Percentiles rank a stretch among this genome's conserved stretches.
Evolutionary conservation across 2,797 vertebrate species (phyloP).

Genomic region (Poeciliopsis infans): DNA sequence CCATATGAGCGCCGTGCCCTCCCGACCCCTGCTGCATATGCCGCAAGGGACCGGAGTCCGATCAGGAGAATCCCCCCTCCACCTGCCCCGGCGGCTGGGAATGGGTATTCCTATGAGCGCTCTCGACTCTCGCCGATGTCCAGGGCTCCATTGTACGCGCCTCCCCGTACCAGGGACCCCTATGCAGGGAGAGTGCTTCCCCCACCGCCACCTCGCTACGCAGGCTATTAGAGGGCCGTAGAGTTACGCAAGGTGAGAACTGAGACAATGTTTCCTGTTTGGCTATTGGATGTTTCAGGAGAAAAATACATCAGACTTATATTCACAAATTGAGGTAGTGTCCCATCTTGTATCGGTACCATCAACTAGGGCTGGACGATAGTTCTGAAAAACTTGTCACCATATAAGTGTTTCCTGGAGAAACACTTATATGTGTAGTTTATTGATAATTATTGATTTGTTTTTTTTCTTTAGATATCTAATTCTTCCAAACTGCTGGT

Average conservation of each 20-base stretch:
- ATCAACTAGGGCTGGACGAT: slow-evolving; percentile 25
- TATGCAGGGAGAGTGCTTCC: slow-evolving; percentile 80
- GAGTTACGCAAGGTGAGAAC: slow-evolving; percentile 73
- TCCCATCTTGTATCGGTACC: slow-evolving; percentile 35
- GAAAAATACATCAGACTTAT: background rate
- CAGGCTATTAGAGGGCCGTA: slow-evolving; percentile 70
- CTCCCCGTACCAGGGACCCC: slow-evolving; percentile 84
- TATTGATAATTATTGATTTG: too few relatives aligned
- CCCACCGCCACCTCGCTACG: slow-evolving; percentile 74
- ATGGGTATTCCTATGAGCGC: slow-evolving; percentile 90
- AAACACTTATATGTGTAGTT: too few relatives aligned
- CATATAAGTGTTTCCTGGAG: too few relatives aligned
- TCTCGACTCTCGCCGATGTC: slow-evolving; percentile 88
- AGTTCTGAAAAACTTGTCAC: too few relatives aligned
- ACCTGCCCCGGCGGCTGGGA: slow-evolving; percentile 77
- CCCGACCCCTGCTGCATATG: slow-evolving; percentile 78
- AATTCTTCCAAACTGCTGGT: too few relatives aligned
- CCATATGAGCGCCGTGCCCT: slow-evolving; percentile 87
- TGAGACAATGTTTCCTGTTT: background rate
- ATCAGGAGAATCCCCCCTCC: slow-evolving; percentile 83
- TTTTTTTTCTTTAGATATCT: too few relatives aligned
- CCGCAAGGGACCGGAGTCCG: slow-evolving; percentile 90
- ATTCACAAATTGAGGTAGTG: slow-evolving; percentile 3
- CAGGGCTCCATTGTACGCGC: slow-evolving; percentile 84
- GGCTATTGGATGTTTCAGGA: background rate